Evolutionary conservation across 2,113 vertebrate species (phyloP).

Genomic region (Melozone crissalis): DNA sequence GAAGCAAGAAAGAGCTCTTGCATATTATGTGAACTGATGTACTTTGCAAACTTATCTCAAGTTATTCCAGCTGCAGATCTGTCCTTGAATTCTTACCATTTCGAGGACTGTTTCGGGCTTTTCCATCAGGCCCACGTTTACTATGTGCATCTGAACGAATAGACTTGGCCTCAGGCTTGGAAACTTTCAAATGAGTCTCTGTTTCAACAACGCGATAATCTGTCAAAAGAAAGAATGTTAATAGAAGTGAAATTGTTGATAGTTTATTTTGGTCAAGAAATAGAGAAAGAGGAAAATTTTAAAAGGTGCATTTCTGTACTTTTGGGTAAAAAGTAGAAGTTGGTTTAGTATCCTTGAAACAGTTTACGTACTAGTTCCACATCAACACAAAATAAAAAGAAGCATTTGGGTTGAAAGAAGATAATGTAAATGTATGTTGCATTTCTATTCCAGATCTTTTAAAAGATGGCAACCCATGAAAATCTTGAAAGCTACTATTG

Average conservation of each 20-base stretch:
- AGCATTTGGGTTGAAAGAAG: not conserved
- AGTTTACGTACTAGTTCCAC: not conserved
- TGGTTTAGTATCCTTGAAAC: not conserved
- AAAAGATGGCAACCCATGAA: not conserved
- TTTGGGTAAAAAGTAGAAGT: not conserved
- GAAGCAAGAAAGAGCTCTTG: not conserved
- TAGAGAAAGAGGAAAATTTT: not conserved
- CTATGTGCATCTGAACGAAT: constrained; percentile 70
- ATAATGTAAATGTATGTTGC: not conserved
- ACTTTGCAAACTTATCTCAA: not conserved
- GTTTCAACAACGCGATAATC: constrained; percentile 78
- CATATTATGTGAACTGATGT: not conserved
- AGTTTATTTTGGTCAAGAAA: not conserved
- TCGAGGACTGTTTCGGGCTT: constrained; percentile 62
- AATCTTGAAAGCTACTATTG: not conserved
- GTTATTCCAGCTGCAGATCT: not conserved
- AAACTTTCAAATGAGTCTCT: constrained; percentile 76
- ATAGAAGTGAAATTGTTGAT: not conserved
- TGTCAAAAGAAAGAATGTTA: constrained; percentile 60
- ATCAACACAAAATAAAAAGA: not conserved
- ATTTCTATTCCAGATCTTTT: not conserved
- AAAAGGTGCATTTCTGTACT: not conserved
- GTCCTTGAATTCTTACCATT: constrained; percentile 69
- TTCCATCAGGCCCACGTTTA: constrained; percentile 70
- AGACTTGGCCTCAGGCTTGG: constrained; percentile 77